phyloP scores from a whole-genome alignment of 2,888 invertebrate species.

The Crioceris asparagi region DNA sequence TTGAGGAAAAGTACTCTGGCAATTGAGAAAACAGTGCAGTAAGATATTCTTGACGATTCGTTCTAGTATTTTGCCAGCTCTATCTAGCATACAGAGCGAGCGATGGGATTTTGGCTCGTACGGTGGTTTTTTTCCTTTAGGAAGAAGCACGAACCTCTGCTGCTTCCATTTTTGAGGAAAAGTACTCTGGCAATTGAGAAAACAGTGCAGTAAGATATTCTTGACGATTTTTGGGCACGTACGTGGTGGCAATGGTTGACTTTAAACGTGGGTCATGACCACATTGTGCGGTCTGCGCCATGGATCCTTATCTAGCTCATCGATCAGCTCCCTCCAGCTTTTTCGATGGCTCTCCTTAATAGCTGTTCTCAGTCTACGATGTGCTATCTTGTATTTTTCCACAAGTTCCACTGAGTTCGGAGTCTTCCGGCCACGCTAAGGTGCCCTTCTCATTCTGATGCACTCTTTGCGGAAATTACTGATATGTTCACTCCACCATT shows the following conservation, averaged over 20 bases:
- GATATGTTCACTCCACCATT: background rate
- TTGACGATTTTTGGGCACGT: background rate
- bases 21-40: background rate
- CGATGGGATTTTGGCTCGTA: too few species aligned
- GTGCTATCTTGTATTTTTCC: too few species aligned
- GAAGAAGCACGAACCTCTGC: too few species aligned
- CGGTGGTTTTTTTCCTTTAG: too few species aligned
- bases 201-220: too few species aligned
- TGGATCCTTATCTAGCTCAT: conserved; percentile 7
- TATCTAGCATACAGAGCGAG: too few species aligned
- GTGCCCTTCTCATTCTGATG: background rate
- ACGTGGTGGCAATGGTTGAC: too few species aligned
- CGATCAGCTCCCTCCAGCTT: conserved; percentile 3
- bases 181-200: too few species aligned
- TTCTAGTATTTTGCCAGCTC: too few species aligned
- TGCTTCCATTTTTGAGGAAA: too few species aligned
- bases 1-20: background rate
- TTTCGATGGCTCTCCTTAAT: conserved; percentile 7
- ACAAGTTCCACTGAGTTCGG: background rate
- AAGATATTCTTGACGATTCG: background rate
- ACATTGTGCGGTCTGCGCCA: conserved; percentile 11
- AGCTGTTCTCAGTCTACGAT: background rate
- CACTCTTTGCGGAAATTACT: background rate
- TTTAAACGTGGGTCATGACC: conserved; percentile 5
- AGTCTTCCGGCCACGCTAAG: background rate